Conservation (phyloP, 1,140 invertebrate species). For the Antheraea mylitta region DNA sequence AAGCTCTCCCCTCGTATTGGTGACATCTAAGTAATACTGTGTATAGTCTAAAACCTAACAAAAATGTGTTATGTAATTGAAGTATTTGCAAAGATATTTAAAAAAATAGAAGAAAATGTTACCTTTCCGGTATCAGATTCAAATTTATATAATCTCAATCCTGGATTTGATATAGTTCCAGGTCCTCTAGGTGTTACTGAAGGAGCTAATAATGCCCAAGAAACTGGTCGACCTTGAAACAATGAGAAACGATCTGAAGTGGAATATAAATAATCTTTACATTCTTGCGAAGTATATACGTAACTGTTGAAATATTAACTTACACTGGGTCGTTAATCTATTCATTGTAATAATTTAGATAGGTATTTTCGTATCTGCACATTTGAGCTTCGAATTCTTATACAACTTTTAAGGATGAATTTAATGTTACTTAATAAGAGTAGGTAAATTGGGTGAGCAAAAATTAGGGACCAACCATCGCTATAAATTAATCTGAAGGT, state of each 20-base stretch:
- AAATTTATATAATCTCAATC: conserved; percentile 92
- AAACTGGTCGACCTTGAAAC: conserved; percentile 79
- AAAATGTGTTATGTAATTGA: not conserved
- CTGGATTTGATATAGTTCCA: conserved; percentile 90
- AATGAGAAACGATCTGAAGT: not conserved
- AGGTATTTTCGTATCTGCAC: too few species aligned
- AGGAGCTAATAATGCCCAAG: conserved; percentile 91
- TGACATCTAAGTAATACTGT: conserved; percentile 94
- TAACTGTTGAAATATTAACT: too few species aligned
- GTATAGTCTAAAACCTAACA: conserved; percentile 90
- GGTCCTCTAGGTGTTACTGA: conserved; percentile 90
- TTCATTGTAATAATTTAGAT: too few species aligned
- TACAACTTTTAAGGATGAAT: too few species aligned
- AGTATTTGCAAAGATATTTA: not conserved
- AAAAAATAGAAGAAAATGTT: conserved; percentile 33
- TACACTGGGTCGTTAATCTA: too few species aligned
- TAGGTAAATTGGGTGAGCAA: not conserved
- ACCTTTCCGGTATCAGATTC: conserved; percentile 89
- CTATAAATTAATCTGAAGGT: conserved; percentile 92
- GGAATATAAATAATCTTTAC: too few species aligned
- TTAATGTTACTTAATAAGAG: too few species aligned
- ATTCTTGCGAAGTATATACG: too few species aligned
- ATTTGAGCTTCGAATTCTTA: too few species aligned
- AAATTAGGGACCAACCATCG: conserved; percentile 77
- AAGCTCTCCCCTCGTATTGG: conserved; percentile 84